Conservation (phyloP, 2,797 vertebrate genomes). For the Pristis pectinata region DNA sequence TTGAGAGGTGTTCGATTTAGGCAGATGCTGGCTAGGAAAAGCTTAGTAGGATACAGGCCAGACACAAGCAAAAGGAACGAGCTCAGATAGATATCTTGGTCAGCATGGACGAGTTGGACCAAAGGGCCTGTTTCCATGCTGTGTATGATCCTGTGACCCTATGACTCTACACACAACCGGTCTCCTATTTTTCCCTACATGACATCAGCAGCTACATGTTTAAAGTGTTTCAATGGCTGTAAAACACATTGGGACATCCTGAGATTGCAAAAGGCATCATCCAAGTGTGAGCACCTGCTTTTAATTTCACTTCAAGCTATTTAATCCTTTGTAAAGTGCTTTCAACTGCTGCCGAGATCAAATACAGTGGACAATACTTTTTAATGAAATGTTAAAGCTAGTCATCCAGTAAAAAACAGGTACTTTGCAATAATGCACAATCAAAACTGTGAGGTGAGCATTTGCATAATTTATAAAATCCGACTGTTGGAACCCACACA, state of each 20-base stretch:
- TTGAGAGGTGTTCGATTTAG: no score
- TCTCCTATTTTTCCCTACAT: fast-evolving
- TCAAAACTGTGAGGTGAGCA: background rate
- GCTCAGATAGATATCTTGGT: no score
- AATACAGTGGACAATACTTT: background rate
- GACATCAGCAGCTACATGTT: background rate
- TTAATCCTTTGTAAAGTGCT: background rate
- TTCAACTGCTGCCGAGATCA: background rate
- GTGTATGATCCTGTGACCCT: no score
- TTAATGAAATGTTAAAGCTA: background rate
- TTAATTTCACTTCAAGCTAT: background rate
- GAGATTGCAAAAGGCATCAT: background rate
- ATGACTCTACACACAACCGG: background rate
- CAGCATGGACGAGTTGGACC: no score
- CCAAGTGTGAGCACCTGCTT: background rate
- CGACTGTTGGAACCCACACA: background rate
- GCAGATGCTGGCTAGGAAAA: no score
- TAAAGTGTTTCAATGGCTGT: background rate
- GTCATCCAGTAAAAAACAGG: background rate
- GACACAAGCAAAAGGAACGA: no score
- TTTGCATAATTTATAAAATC: background rate
- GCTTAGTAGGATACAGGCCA: no score
- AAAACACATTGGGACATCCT: background rate
- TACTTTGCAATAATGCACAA: background rate
- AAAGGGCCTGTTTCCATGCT: no score